These are phyloP conservation scores for Isoperla grammatica DNA, from an alignment of 2,888 invertebrate genomes.

Conservation along the genomic window DNA sequence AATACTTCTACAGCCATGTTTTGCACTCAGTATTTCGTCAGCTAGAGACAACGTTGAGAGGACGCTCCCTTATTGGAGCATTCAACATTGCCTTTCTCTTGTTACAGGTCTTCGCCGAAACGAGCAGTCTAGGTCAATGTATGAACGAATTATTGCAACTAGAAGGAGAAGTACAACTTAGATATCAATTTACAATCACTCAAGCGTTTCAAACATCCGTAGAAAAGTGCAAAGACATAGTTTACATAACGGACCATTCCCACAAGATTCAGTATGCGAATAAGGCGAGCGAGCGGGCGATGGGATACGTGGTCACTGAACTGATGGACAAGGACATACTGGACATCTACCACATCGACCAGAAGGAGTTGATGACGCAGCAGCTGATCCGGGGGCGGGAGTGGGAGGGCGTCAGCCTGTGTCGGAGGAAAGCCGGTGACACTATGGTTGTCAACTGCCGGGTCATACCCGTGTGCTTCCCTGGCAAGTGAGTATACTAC, in stretches of 20 bases:
- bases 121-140: slow-evolving; percentile 48
- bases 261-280: slow-evolving; percentile 86
- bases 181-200: slow-evolving; percentile 71
- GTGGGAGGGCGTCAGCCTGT: slow-evolving; percentile 61
- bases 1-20: too few species aligned
- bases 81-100: too few species aligned
- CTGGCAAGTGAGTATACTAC: slow-evolving; percentile 21
- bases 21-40: too few species aligned
- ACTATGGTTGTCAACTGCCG: slow-evolving; percentile 70
- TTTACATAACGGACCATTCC: slow-evolving; percentile 81
- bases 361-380: slow-evolving; percentile 53
- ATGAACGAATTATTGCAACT: slow-evolving; percentile 69
- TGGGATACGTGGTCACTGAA: slow-evolving; percentile 66
- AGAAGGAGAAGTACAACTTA: slow-evolving; percentile 68
- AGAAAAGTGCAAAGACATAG: slow-evolving; percentile 78
- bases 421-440: slow-evolving; percentile 72
- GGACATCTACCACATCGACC: slow-evolving; percentile 50
- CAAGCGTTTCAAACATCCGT: slow-evolving; percentile 80
- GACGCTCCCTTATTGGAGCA: too few species aligned
- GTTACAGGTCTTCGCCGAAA: slow-evolving; percentile 49
- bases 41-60: too few species aligned
- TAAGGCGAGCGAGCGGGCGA: slow-evolving; percentile 73
- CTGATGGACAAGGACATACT: slow-evolving; percentile 54
- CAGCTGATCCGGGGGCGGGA: slow-evolving; percentile 62
- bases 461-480: slow-evolving; percentile 55